Percentiles rank a stretch among this genome's conserved stretches.
Conservation (phyloP, 2,113 vertebrate species). For the Tinamus guttatus region DNA sequence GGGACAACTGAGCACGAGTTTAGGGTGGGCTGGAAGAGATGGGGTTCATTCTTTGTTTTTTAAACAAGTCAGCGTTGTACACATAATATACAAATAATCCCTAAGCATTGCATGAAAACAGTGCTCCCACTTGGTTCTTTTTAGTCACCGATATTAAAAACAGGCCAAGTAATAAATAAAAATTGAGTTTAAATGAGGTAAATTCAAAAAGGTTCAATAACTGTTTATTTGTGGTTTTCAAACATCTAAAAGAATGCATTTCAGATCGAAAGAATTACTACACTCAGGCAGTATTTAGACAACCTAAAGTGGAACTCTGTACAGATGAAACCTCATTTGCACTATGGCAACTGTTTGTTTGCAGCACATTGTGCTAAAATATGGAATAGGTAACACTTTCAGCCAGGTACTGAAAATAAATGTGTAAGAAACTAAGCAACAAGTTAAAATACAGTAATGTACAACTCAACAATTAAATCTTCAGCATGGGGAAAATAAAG, state of each 20-base stretch:
- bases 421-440: conserved; percentile 84
- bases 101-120: conserved; percentile 86
- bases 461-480: conserved; percentile 83
- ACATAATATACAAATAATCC: conserved; percentile 96
- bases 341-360: conserved; percentile 81
- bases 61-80: conserved; percentile 87
- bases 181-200: conserved; percentile 90
- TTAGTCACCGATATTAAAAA: conserved; percentile 89
- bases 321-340: conserved; percentile 82
- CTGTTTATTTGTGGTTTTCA: conserved; percentile 82
- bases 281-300: conserved; percentile 84
- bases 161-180: conserved; percentile 91
- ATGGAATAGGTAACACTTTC: conserved; percentile 88
- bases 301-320: conserved; percentile 81
- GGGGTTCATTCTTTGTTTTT: conserved; percentile 20
- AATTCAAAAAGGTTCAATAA: conserved; percentile 86
- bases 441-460: conserved; percentile 88
- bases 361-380: conserved; percentile 90
- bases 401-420: conserved; percentile 90
- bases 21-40: neutral
- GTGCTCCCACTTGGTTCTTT: conserved; percentile 77
- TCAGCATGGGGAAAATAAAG: conserved; percentile 78
- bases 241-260: conserved; percentile 81
- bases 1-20: conserved; percentile 74
- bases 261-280: conserved; percentile 76